Evolutionary conservation across 2,888 invertebrate genomes (phyloP), one percentile per base, ranked within the genome.

Genomic region (Automeris io): DNA sequence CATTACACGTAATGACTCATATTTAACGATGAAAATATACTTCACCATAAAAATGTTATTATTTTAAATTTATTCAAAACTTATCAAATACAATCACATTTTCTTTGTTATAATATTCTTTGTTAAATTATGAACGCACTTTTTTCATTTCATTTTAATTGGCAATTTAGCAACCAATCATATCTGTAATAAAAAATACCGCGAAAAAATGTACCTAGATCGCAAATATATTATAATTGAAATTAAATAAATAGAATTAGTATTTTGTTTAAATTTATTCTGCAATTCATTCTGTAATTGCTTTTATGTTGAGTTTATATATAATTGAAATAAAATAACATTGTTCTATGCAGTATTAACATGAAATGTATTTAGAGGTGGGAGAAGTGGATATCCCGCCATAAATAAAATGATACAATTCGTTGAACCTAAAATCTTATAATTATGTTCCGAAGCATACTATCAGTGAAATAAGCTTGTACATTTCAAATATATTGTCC

Each of bases 351-450:
- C 5, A 8, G 3, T 6, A 18, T n/a, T 2, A 5, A 32, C 1
- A 19, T 9, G n/a, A 4, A 4, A 5, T 34, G 22, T 22, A 18
- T 13, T n/a, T 6, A n/a, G 12, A 18, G 21, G 40, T 32, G 43
- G 38, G 41, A 40, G 40, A 32, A 23, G 18, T 18, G 13, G 9
- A 33, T 39, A 49, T 52, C 43, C 52, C 63, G 60, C 61, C 1
- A n/a, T n/a, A n/a, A n/a, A n/a, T n/a, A n/a, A n/a, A n/a, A n/a
- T n/a, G n/a, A n/a, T n/a, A n/a, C n/a, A n/a, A n/a, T n/a, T n/a
- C n/a, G n/a, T 39, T 49, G 56, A 47, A 46, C 47, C 40, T 21
- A n/a, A n/a, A n/a, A n/a, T 42, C 43, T 22, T 31, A 35, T 5
- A 5, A 37, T 45, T 46, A 46, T 37, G 45, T 45, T 49, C 44